A percentile compares a stretch with the other conserved stretches of the same genome.
phyloP scores from a whole-genome alignment of 37 sponge, comb jelly and placozoan species.

The Amphimedon queenslandica region DNA sequence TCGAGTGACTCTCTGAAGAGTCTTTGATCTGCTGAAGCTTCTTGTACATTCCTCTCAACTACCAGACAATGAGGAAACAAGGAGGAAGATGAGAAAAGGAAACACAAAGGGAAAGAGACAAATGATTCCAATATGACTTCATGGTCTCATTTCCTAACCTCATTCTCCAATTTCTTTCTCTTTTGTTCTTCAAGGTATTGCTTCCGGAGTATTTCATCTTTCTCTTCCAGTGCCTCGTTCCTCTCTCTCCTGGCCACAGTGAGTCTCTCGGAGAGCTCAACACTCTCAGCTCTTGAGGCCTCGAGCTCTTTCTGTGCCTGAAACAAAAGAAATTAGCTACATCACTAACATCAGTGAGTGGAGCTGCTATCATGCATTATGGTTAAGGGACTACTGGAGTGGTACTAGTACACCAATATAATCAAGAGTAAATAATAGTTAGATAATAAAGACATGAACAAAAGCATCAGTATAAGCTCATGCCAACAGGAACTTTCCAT shows the following conservation, averaged over 20 bases:
- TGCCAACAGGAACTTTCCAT: too few species aligned
- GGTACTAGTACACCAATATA: background rate
- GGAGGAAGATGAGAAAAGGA: too few species aligned
- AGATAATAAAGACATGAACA: background rate
- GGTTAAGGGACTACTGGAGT: background rate
- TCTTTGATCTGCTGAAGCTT: background rate
- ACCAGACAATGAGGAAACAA: too few species aligned
- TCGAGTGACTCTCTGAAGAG: background rate
- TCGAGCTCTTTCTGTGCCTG: constrained; percentile 3
- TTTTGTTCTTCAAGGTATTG: constrained; percentile 14
- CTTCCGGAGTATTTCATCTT: constrained; percentile 1
- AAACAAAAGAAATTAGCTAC: background rate
- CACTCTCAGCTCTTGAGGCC: background rate
- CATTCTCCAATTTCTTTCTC: constrained; percentile 21
- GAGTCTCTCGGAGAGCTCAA: constrained; percentile 4
- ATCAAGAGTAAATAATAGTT: background rate
- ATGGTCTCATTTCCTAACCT: too few species aligned
- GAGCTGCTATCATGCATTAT: background rate
- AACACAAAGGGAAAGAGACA: too few species aligned
- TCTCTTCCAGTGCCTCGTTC: constrained; percentile 20
- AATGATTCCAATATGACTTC: too few species aligned
- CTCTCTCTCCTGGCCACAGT: constrained; percentile 21
- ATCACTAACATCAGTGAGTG: background rate
- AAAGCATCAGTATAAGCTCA: background rate
- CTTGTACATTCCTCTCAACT: background rate